Evolutionary conservation across 2,797 vertebrate genomes (phyloP).

Genomic region (Enteromius fasciolatus): DNA sequence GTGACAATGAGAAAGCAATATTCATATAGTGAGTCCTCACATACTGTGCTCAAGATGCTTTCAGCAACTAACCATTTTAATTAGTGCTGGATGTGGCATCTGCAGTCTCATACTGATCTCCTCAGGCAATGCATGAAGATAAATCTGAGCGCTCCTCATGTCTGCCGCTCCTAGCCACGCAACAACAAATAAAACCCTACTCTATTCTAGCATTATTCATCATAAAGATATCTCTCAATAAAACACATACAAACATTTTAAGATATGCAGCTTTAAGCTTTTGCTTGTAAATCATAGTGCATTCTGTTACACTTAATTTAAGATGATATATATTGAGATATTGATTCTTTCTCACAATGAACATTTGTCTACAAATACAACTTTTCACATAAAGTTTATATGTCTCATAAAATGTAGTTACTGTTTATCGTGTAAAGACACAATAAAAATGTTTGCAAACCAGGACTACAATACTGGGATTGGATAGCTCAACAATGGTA

Average conservation of each 20-base stretch:
- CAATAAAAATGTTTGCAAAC: neutral
- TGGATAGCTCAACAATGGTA: neutral
- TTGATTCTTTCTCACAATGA: neutral
- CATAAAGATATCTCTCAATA: slow-evolving; percentile 1
- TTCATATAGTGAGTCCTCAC: slow-evolving; percentile 21
- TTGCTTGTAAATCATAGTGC: neutral
- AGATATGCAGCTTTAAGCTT: neutral
- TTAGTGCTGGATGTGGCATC: slow-evolving; percentile 51
- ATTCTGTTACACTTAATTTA: neutral
- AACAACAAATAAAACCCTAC: slow-evolving; percentile 14
- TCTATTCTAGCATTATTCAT: slow-evolving; percentile 8
- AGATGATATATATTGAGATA: neutral
- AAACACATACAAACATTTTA: neutral
- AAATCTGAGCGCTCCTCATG: slow-evolving; percentile 27
- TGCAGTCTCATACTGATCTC: slow-evolving; percentile 50
- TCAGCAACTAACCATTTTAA: slow-evolving; percentile 30
- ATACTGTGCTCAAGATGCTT: slow-evolving; percentile 42
- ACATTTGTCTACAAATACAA: neutral
- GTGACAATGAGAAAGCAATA: slow-evolving; percentile 17
- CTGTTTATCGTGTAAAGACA: neutral
- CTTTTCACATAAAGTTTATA: neutral
- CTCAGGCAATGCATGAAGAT: slow-evolving; percentile 49
- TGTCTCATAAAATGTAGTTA: neutral
- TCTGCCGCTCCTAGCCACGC: slow-evolving; percentile 16
- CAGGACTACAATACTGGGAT: neutral